phyloP scores from a whole-genome alignment of 2,113 vertebrate species.

The Osmerus mordax region DNA sequence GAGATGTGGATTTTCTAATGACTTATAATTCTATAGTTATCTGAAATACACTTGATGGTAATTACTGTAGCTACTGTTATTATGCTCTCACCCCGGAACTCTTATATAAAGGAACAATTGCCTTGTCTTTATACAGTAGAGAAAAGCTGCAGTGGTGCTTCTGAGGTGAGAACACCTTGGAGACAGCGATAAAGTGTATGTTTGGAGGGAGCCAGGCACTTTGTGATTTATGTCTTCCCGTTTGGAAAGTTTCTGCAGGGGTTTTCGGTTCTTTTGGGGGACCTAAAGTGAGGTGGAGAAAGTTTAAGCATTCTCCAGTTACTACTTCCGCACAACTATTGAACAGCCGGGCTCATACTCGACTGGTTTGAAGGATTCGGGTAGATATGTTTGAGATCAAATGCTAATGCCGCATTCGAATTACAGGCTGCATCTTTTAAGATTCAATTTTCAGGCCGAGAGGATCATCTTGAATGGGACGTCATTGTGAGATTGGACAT shows the following conservation, averaged over 20 bases:
- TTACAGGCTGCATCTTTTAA: constrained; percentile 19
- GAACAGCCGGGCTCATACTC: neutral
- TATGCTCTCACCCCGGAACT: neutral
- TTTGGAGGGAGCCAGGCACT: constrained; percentile 21
- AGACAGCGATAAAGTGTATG: constrained; percentile 10
- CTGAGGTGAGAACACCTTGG: constrained; percentile 27
- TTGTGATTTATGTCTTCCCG: constrained; percentile 45
- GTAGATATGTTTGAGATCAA: neutral
- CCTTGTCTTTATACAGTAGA: constrained; percentile 4
- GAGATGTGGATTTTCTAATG: neutral
- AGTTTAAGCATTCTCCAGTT: neutral
- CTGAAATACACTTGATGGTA: neutral
- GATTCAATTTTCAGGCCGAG: constrained; percentile 22
- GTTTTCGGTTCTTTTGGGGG: constrained; percentile 15
- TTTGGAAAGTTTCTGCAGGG: constrained; percentile 32
- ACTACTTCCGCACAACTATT: neutral
- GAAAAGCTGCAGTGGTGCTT: neutral
- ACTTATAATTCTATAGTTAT: neutral
- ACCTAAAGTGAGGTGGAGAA: constrained; percentile 20
- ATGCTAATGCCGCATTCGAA: neutral
- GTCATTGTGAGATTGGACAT: constrained; percentile 16
- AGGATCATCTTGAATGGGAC: constrained; percentile 15
- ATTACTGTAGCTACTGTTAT: constrained; percentile 4
- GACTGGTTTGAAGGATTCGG: neutral
- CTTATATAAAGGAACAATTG: constrained; percentile 3